Conservation (phyloP, 2,113 vertebrate species). For the Ceuthmochares aereus region DNA sequence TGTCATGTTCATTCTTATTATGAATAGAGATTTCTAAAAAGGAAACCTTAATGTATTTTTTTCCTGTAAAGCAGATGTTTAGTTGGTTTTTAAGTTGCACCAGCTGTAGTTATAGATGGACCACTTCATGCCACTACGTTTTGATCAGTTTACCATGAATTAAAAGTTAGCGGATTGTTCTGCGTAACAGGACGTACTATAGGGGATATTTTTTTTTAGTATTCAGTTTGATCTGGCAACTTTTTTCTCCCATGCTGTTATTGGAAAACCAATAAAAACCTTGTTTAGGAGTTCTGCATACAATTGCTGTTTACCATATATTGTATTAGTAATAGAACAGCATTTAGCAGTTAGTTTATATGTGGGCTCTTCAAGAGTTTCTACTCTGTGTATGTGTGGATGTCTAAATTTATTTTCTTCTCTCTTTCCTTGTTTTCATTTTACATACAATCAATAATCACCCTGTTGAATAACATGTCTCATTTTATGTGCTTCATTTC, state of each 20-base stretch:
- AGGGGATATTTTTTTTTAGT: accelerated
- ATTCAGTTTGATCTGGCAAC: background rate
- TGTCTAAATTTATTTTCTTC: background rate
- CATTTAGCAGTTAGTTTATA: background rate
- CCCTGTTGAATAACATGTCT: background rate
- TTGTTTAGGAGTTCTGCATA: background rate
- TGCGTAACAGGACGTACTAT: background rate
- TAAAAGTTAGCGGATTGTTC: background rate
- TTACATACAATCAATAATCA: background rate
- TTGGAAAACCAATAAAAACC: background rate
- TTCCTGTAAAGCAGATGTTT: background rate
- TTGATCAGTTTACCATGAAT: background rate
- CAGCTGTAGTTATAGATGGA: background rate
- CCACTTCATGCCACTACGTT: background rate
- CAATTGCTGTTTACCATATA: background rate
- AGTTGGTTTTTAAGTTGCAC: background rate
- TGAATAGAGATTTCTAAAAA: background rate
- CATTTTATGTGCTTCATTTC: background rate
- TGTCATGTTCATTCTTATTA: background rate
- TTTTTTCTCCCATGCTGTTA: background rate
- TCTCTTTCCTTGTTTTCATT: background rate
- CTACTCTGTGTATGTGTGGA: background rate
- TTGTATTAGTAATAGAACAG: background rate
- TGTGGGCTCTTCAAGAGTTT: background rate
- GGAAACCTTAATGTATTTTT: background rate